Conservation (phyloP, 2,888 invertebrate genomes). For the Clepsis dumicolana region DNA sequence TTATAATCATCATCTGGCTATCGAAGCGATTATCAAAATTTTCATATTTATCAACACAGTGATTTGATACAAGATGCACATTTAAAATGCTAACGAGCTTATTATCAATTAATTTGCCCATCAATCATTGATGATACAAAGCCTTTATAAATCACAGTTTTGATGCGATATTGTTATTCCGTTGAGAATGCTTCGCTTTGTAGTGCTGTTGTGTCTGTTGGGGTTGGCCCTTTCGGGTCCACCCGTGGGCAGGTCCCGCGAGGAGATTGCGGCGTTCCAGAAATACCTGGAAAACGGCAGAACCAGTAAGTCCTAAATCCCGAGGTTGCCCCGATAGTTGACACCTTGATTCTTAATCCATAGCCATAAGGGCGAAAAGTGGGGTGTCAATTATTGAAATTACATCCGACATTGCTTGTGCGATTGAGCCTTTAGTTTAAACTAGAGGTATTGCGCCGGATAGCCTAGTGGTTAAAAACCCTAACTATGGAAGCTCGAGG, state of each 20-base stretch:
- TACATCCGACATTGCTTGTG: too few species aligned
- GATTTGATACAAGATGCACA: conserved; percentile 7
- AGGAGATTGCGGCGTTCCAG: conserved; percentile 60
- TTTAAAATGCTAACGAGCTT: conserved; percentile 2
- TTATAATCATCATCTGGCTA: not conserved
- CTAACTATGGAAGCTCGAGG: too few species aligned
- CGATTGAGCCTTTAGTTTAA: too few species aligned
- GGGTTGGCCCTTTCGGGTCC: conserved; percentile 54
- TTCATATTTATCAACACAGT: conserved; percentile 13
- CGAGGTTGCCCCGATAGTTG: not conserved
- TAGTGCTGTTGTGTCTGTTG: conserved; percentile 52
- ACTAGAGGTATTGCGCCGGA: too few species aligned
- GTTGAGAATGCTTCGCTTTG: conserved; percentile 52
- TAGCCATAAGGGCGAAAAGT: too few species aligned
- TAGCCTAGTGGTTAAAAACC: too few species aligned
- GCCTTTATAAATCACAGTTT: conserved; percentile 13
- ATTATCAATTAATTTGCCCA: conserved; percentile 26
- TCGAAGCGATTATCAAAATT: not conserved
- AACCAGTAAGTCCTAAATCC: conserved; percentile 52
- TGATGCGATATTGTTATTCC: conserved; percentile 1
- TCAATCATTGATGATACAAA: conserved; percentile 26
- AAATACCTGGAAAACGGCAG: conserved; percentile 58
- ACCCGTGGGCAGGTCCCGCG: conserved; percentile 53
- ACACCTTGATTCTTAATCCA: too few species aligned
- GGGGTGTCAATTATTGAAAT: too few species aligned